Evolutionary conservation across 2,113 vertebrate genomes (phyloP).

Genomic region (Nyctereutes procyonoides): DNA sequence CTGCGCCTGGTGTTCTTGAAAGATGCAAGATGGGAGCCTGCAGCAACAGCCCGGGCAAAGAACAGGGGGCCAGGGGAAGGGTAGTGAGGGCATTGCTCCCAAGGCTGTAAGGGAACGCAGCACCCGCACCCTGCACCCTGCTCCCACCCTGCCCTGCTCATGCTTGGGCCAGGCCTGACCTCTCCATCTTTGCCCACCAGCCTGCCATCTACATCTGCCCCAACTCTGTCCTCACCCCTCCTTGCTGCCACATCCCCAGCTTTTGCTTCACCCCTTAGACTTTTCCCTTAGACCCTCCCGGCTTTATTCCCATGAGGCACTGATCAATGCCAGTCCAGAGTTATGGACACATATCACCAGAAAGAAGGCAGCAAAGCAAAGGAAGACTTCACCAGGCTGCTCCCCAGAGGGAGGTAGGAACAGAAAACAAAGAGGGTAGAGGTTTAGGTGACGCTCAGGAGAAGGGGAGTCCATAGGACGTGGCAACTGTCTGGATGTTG

Average conservation of each 20-base stretch:
- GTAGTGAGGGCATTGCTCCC: accelerated
- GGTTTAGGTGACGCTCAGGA: accelerated
- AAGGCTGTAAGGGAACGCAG: background rate
- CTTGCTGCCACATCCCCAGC: background rate
- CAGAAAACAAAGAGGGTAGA: background rate
- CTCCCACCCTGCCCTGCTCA: too few species aligned
- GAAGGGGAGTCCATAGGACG: background rate
- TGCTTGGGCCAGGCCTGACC: background rate
- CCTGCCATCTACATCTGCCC: background rate
- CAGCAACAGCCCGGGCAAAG: background rate
- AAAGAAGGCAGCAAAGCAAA: background rate
- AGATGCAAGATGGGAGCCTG: background rate
- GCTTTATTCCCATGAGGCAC: accelerated
- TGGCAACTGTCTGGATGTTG: background rate
- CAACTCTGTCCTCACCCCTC: background rate
- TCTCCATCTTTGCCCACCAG: background rate
- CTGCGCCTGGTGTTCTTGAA: background rate
- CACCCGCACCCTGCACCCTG: background rate
- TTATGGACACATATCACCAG: background rate
- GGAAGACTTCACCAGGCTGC: background rate
- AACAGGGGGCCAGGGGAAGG: background rate
- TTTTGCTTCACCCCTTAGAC: background rate
- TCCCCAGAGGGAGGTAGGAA: background rate
- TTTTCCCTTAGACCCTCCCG: background rate
- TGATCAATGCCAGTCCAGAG: background rate